phyloP scores from a whole-genome alignment of 2,797 vertebrate genomes.

The Enteromius unitaeniatus region DNA sequence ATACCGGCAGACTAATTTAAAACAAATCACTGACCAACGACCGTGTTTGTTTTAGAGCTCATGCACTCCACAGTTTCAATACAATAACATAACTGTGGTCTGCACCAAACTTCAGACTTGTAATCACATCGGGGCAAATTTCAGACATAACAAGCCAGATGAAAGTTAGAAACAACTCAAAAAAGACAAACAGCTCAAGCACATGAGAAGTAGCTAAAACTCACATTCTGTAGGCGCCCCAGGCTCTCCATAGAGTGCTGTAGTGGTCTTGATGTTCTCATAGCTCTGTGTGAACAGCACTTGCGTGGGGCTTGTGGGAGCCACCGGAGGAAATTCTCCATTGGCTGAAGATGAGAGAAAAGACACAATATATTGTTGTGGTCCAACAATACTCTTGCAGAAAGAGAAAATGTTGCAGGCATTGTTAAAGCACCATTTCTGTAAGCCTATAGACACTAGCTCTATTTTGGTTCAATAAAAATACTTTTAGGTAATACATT shows the following conservation, averaged over 20 bases:
- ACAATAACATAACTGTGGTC: neutral
- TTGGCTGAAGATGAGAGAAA: slow-evolving; percentile 74
- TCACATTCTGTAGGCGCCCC: slow-evolving; percentile 68
- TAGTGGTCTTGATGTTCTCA: slow-evolving; percentile 58
- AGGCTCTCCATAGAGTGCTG: slow-evolving; percentile 59
- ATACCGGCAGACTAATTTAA: neutral
- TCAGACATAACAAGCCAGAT: neutral
- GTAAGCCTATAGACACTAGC: slow-evolving; percentile 9
- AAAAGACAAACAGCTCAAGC: neutral
- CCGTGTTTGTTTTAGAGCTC: neutral
- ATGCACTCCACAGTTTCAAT: neutral
- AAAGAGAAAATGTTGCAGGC: neutral
- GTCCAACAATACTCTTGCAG: slow-evolving; percentile 10
- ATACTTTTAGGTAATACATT: neutral
- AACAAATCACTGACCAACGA: neutral
- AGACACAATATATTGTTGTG: slow-evolving; percentile 43
- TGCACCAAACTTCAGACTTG: neutral
- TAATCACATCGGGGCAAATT: neutral
- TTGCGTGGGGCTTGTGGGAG: slow-evolving; percentile 61
- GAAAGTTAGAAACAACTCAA: neutral
- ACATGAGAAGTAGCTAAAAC: slow-evolving; percentile 56
- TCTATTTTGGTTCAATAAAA: slow-evolving; percentile 2
- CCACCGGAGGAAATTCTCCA: slow-evolving; percentile 79
- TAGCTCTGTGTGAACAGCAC: slow-evolving; percentile 54
- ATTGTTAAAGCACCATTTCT: slow-evolving; percentile 18